phyloP scores from a whole-genome alignment of 2,113 vertebrate genomes.

The Nesogale talazaci region DNA sequence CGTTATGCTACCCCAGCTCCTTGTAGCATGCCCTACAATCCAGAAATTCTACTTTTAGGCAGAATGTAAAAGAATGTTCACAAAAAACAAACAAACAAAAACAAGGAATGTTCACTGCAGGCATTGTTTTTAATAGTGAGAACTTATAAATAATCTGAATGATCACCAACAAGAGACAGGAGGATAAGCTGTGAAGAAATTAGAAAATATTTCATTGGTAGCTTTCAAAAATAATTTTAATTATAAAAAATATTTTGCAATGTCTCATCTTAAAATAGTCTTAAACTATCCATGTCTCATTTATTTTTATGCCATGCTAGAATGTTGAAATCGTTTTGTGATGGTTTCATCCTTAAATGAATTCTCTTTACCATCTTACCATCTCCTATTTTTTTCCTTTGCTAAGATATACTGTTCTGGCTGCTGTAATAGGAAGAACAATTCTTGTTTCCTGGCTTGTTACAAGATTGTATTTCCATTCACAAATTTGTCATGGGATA shows the following conservation, averaged over 20 bases:
- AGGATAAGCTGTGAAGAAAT: not conserved
- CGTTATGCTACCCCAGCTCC: no score
- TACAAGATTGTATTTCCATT: constrained; percentile 77
- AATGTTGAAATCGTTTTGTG: constrained; percentile 50
- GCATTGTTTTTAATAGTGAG: constrained; percentile 31
- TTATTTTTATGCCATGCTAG: constrained; percentile 51
- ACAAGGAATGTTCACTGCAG: not conserved
- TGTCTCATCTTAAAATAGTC: constrained; percentile 23
- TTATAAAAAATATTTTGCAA: not conserved
- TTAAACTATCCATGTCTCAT: not conserved
- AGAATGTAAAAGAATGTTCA: constrained; percentile 13
- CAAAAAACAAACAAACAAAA: no score
- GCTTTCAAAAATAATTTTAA: constrained; percentile 47
- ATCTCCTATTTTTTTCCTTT: constrained; percentile 65
- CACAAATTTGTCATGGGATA: constrained; percentile 74
- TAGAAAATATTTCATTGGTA: not conserved
- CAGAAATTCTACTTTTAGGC: constrained; percentile 37
- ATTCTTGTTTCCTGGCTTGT: constrained; percentile 72
- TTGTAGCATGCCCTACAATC: not conserved
- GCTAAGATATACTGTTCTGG: constrained; percentile 64
- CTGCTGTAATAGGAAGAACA: constrained; percentile 66
- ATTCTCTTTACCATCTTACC: constrained; percentile 45
- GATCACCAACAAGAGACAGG: not conserved
- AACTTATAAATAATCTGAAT: not conserved
- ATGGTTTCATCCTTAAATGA: constrained; percentile 53